These are phyloP conservation scores for Streptopelia turtur DNA, from an alignment of 2,797 vertebrate genomes.

Conservation along the genomic window DNA sequence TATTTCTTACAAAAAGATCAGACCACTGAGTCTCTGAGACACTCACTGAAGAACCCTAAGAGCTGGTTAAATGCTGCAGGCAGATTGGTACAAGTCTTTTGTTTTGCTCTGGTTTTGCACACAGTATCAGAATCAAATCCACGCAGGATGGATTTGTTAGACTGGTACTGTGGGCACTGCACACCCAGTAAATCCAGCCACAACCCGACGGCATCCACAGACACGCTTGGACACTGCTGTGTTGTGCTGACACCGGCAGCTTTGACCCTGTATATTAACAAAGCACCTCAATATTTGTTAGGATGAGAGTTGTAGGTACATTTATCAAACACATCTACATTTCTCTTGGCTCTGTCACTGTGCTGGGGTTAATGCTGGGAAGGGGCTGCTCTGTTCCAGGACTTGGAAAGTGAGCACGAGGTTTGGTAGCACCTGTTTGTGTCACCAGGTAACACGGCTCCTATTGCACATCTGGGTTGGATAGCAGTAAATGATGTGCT, in stretches of 20 bases:
- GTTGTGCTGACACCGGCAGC: neutral
- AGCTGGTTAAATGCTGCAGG: neutral
- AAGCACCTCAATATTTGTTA: neutral
- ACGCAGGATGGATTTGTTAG: neutral
- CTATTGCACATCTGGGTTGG: neutral
- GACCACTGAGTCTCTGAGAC: neutral
- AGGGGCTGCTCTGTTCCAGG: neutral
- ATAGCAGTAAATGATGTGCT: neutral
- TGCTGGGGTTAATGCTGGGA: neutral
- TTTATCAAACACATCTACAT: neutral
- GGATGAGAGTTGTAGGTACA: neutral
- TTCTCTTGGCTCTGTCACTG: neutral
- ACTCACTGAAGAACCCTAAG: neutral
- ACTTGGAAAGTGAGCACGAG: neutral
- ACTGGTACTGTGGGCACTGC: neutral
- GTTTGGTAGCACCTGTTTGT: neutral
- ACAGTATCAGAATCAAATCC: neutral
- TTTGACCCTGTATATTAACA: neutral
- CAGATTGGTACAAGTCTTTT: neutral
- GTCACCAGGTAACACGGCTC: neutral
- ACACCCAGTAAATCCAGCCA: neutral
- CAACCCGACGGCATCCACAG: accelerated
- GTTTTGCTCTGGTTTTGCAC: neutral
- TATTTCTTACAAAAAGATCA: neutral
- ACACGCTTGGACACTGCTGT: neutral